Evolutionary conservation across 2,113 vertebrate species (phyloP).

Genomic region (Pelmatolapia mariae): DNA sequence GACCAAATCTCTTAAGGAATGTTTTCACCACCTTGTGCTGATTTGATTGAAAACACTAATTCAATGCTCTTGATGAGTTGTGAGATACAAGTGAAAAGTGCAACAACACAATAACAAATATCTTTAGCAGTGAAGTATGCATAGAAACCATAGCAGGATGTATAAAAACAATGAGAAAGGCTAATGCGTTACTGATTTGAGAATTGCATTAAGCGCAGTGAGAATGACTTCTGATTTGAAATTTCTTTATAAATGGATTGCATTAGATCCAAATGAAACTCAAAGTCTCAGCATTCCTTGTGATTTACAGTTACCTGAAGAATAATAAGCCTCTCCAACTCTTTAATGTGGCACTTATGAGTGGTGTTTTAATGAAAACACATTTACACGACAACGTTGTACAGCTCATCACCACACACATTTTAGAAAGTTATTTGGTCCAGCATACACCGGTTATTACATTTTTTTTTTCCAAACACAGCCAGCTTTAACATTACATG

Average conservation of each 20-base stretch:
- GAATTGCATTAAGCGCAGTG: not conserved
- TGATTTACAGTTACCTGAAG: not conserved
- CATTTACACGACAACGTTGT: conserved; percentile 24
- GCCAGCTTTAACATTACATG: conserved; percentile 10
- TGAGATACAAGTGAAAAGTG: not conserved
- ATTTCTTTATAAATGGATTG: not conserved
- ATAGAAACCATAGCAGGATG: not conserved
- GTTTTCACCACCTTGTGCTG: not conserved
- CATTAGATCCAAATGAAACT: not conserved
- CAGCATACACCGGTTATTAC: conserved; percentile 18
- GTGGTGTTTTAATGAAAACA: conserved; percentile 33
- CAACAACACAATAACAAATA: not conserved
- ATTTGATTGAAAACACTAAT: not conserved
- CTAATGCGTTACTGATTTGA: not conserved
- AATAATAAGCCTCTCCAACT: not conserved
- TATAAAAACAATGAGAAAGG: not conserved
- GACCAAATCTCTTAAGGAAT: not conserved
- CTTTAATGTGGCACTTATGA: not conserved
- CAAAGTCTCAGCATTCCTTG: not conserved
- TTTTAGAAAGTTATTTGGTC: conserved; percentile 41
- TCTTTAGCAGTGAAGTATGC: not conserved
- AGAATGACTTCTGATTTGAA: not conserved
- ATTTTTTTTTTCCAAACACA: not conserved
- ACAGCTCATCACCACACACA: conserved; percentile 6
- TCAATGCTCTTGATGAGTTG: not conserved